These are phyloP conservation scores for Cryptocephalus primarius DNA, from an alignment of 2,888 invertebrate genomes.

Conservation along the genomic window DNA sequence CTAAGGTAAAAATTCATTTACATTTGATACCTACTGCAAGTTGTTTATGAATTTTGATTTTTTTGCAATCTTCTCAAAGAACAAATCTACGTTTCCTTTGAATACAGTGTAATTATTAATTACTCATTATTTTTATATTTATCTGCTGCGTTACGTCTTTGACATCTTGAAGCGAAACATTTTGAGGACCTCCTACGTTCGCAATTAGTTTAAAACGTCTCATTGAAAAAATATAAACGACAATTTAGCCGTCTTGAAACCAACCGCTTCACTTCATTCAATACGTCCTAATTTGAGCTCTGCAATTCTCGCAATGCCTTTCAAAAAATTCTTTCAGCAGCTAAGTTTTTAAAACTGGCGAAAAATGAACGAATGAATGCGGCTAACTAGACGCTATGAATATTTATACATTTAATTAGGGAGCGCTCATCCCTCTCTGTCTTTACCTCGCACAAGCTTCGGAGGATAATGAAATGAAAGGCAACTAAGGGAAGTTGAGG, in stretches of 20 bases:
- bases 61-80: too few species aligned
- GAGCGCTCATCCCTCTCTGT: slow-evolving; percentile 7
- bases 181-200: slow-evolving; percentile 8
- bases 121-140: too few species aligned
- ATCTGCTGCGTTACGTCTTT: too few species aligned
- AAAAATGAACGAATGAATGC: slow-evolving; percentile 26
- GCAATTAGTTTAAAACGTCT: slow-evolving; percentile 24
- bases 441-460: too few species aligned
- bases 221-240: slow-evolving; percentile 30
- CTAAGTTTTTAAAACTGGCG: slow-evolving; percentile 27
- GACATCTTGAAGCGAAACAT: slow-evolving; percentile 1
- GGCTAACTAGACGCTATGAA: slow-evolving; percentile 29
- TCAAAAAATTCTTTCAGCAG: slow-evolving; percentile 27
- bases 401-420: slow-evolving; percentile 27
- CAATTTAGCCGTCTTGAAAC: slow-evolving; percentile 28
- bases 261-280: slow-evolving; percentile 22
- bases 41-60: too few species aligned
- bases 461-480: too few species aligned
- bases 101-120: too few species aligned
- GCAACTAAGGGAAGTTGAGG: too few species aligned
- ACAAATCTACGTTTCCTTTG: too few species aligned
- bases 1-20: too few species aligned
- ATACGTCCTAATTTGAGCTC: slow-evolving; percentile 30
- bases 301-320: slow-evolving; percentile 26
- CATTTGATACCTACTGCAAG: too few species aligned